Evolutionary conservation across 2,113 vertebrate species (phyloP).

Genomic region (Spilogale gracilis): DNA sequence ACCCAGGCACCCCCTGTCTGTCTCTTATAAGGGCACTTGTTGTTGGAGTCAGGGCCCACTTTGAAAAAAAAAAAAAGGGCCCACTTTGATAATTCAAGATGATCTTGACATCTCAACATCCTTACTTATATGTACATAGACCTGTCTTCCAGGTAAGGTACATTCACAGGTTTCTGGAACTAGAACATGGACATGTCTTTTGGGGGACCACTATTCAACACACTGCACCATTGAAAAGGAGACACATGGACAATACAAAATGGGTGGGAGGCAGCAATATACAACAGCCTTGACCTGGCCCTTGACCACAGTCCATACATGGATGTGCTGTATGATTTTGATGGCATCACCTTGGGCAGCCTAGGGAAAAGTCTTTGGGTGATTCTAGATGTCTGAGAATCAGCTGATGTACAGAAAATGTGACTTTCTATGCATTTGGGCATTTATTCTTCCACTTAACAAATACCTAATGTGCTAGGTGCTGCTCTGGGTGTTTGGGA

Average conservation of each 20-base stretch:
- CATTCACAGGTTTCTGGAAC: background rate
- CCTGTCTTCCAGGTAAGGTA: background rate
- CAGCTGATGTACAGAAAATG: background rate
- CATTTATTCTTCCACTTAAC: background rate
- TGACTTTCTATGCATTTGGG: background rate
- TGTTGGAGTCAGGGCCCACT: background rate
- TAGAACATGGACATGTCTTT: background rate
- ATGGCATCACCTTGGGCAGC: background rate
- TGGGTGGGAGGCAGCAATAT: background rate
- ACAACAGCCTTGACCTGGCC: too few species aligned
- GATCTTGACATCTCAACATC: background rate
- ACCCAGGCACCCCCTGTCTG: background rate
- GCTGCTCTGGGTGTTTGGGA: background rate
- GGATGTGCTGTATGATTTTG: background rate
- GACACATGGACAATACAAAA: too few species aligned
- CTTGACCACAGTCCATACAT: too few species aligned
- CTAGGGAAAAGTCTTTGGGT: background rate
- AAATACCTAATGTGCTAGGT: background rate
- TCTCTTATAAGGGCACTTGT: background rate
- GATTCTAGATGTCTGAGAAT: background rate
- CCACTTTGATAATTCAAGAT: background rate
- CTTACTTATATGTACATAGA: background rate
- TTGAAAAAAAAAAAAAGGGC: too few species aligned
- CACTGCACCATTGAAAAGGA: background rate
- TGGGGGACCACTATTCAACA: background rate